Conservation (phyloP, 2,888 invertebrate species). For the Gerris lacustris region DNA sequence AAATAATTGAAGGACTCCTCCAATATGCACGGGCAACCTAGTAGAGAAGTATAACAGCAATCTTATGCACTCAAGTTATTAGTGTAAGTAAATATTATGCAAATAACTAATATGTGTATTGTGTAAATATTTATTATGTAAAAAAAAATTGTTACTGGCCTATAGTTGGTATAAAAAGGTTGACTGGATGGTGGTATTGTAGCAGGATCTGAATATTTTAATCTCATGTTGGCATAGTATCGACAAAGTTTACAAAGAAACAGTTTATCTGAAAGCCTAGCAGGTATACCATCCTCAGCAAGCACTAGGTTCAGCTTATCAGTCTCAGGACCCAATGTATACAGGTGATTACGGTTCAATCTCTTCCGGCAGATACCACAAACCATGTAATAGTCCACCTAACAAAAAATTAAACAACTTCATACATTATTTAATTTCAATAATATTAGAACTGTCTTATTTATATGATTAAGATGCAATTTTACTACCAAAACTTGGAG, state of each 20-base stretch:
- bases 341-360: slow-evolving; percentile 62
- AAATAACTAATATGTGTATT: too few species aligned
- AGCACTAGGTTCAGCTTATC: slow-evolving; percentile 39
- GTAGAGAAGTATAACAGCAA: too few species aligned
- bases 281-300: slow-evolving; percentile 48
- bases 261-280: slow-evolving; percentile 52
- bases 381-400: slow-evolving; percentile 56
- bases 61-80: too few species aligned
- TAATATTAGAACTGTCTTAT: slow-evolving; percentile 4
- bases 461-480: slow-evolving; percentile 4
- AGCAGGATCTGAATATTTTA: slow-evolving; percentile 42
- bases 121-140: too few species aligned
- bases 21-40: too few species aligned
- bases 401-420: slow-evolving; percentile 10
- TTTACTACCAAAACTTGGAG: not conserved
- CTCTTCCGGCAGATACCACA: slow-evolving; percentile 66
- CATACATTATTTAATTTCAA: not conserved
- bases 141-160: slow-evolving; percentile 35
- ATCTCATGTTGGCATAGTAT: slow-evolving; percentile 59
- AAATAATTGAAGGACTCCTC: too few species aligned
- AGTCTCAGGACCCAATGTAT: slow-evolving; percentile 48
- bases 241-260: slow-evolving; percentile 73
- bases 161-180: slow-evolving; percentile 48
- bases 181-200: slow-evolving; percentile 37
- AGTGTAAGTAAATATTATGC: too few species aligned